Evolutionary conservation across 2,797 vertebrate genomes (phyloP), one percentile per base, ranked within the genome.

Genomic region (Brotula barbata): DNA sequence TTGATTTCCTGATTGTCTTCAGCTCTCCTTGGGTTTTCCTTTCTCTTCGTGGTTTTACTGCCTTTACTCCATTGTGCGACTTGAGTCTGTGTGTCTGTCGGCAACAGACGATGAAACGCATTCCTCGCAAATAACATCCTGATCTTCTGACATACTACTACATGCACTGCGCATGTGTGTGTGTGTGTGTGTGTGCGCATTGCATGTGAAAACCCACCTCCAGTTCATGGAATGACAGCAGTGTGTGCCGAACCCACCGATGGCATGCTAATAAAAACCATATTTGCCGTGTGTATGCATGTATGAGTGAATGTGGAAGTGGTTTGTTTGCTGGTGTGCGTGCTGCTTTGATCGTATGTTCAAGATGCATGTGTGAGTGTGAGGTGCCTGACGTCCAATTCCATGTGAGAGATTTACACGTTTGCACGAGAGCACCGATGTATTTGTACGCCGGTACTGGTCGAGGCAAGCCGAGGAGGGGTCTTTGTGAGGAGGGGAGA

Each of bases 281-380:
- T 52, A 75, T 74, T 70, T 71, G 70, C 64, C 50, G 34, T 51
- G 25, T 74, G 61, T 37, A 44, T 69, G 67, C 52, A 65, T 60
- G 64, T 50, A 31, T 70, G 42, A 25, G 45, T 75, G 65, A 77
- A 76, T 58, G 60, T 66, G 39, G 17, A 71, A 68, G 45, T 43
- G 36, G 58, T 73, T 80, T 80, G 71, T 83, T 64, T 79, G 68
- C 73, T 72, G 77, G 70, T 69, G 76, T 81, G 78, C 64, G 55
- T 78, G 72, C 46, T 65, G 45, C 62, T 77, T 63, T 68, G 59
- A 78, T 71, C 39, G 64, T 67, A 64, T 71, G 73, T 42, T 85
- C 33, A 64, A 74, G 70, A 73, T 78, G 77, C 73, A 63, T 69
- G 73, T 58, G 60, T 65, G 68, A 79, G 69, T 68, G 2, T 0